phyloP scores from a whole-genome alignment of 2,888 invertebrate genomes.

The Azorinus chamasolen region DNA sequence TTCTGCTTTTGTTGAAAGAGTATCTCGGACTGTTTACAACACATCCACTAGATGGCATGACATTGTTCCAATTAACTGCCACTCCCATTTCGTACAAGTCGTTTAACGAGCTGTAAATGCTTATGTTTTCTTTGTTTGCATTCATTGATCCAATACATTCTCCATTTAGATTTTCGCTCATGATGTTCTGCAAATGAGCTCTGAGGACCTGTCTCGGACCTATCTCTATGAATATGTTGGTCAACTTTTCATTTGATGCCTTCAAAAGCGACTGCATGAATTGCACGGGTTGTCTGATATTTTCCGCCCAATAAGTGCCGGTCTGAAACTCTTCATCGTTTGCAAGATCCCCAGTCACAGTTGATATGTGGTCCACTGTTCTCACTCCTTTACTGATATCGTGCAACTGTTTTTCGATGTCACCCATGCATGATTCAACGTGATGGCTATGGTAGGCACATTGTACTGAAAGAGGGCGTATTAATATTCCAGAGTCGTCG shows the following conservation, averaged over 20 bases:
- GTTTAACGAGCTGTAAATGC: conserved; percentile 19
- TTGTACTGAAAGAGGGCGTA: conserved; percentile 42
- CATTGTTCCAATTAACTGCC: conserved; percentile 16
- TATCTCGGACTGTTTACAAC: conserved; percentile 66
- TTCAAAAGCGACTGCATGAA: conserved; percentile 66
- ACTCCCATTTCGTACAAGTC: conserved; percentile 35
- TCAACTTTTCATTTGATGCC: conserved; percentile 21
- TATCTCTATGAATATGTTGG: conserved; percentile 75
- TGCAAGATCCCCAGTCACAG: conserved; percentile 65
- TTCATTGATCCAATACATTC: conserved; percentile 37
- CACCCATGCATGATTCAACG: conserved; percentile 47
- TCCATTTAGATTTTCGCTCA: conserved; percentile 20
- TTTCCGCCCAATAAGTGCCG: conserved; percentile 73
- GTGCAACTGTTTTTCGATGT: conserved; percentile 49
- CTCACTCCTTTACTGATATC: conserved; percentile 25
- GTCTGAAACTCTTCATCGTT: conserved; percentile 47
- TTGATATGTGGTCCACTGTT: conserved; percentile 13
- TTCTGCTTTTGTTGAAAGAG: conserved; percentile 58
- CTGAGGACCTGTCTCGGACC: conserved; percentile 72
- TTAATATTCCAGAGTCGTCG: background rate
- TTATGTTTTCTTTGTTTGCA: conserved; percentile 29
- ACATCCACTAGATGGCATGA: conserved; percentile 30
- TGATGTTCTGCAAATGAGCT: conserved; percentile 32
- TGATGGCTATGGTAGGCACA: conserved; percentile 69
- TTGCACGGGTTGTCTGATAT: conserved; percentile 71